Conservation (phyloP, 1,140 invertebrate genomes). For the Trissolcus basalis region DNA sequence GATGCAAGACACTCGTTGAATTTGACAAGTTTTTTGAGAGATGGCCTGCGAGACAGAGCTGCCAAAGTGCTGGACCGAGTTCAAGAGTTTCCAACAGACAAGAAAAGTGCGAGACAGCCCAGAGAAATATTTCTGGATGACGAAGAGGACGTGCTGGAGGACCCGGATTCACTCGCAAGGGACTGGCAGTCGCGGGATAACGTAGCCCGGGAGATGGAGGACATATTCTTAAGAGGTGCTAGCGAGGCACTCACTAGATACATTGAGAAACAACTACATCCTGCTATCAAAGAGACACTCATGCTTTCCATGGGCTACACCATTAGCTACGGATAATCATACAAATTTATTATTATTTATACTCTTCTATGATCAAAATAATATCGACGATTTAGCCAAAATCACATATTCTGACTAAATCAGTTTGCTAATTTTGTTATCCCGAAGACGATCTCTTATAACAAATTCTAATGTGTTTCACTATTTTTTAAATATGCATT, state of each 20-base stretch:
- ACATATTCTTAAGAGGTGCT: slow-evolving; percentile 86
- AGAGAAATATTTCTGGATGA: slow-evolving; percentile 60
- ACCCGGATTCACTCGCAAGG: slow-evolving; percentile 37
- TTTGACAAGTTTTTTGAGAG: too few species aligned
- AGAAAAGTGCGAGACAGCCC: slow-evolving; percentile 32
- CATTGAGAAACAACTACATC: slow-evolving; percentile 87
- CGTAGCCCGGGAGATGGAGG: slow-evolving; percentile 86
- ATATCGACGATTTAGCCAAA: too few species aligned
- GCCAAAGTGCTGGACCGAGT: background rate
- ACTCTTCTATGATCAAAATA: background rate
- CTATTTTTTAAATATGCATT: too few species aligned
- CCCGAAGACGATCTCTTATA: too few species aligned
- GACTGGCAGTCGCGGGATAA: slow-evolving; percentile 76
- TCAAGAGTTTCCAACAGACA: background rate
- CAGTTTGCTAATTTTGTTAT: too few species aligned
- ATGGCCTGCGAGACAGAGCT: too few species aligned
- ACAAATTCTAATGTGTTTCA: too few species aligned
- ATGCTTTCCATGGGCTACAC: slow-evolving; percentile 91
- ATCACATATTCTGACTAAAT: too few species aligned
- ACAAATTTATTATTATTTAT: too few species aligned
- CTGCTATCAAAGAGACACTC: slow-evolving; percentile 88
- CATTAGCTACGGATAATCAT: slow-evolving; percentile 82
- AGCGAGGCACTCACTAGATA: slow-evolving; percentile 86
- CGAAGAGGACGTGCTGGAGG: slow-evolving; percentile 48
- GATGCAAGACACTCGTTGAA: too few species aligned